Conservation (phyloP, 2,888 invertebrate genomes). For the Entomobrya proxima region DNA sequence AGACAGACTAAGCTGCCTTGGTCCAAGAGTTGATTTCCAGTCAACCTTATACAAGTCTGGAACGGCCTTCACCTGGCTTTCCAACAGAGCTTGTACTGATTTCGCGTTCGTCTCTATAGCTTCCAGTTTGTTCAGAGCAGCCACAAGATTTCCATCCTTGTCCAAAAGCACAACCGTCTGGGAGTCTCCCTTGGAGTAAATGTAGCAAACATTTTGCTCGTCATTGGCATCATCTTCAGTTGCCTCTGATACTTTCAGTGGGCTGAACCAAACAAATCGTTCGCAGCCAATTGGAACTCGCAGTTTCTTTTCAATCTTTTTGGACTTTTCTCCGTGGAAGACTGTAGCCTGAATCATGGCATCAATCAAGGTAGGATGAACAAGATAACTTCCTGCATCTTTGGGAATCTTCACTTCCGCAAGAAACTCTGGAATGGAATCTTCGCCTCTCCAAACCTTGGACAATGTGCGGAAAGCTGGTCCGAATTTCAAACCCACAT, state of each 20-base stretch:
- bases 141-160: neutral
- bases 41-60: constrained; percentile 42
- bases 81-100: constrained; percentile 36
- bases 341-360: constrained; percentile 33
- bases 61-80: constrained; percentile 43
- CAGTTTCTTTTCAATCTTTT: constrained; percentile 36
- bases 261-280: constrained; percentile 34
- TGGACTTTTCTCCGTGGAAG: neutral
- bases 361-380: constrained; percentile 34
- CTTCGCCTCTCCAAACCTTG: neutral
- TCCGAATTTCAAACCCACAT: constrained; percentile 18
- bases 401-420: constrained; percentile 26
- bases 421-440: neutral
- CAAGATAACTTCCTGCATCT: neutral
- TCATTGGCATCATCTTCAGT: neutral
- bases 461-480: constrained; percentile 20
- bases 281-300: constrained; percentile 29
- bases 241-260: neutral
- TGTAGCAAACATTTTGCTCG: constrained; percentile 2
- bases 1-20: neutral
- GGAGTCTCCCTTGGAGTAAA: neutral
- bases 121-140: constrained; percentile 21
- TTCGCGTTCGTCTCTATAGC: constrained; percentile 38
- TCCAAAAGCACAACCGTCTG: neutral
- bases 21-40: constrained; percentile 50